phyloP scores from a whole-genome alignment of 2,888 invertebrate genomes.

The Bedellia somnulentella region DNA sequence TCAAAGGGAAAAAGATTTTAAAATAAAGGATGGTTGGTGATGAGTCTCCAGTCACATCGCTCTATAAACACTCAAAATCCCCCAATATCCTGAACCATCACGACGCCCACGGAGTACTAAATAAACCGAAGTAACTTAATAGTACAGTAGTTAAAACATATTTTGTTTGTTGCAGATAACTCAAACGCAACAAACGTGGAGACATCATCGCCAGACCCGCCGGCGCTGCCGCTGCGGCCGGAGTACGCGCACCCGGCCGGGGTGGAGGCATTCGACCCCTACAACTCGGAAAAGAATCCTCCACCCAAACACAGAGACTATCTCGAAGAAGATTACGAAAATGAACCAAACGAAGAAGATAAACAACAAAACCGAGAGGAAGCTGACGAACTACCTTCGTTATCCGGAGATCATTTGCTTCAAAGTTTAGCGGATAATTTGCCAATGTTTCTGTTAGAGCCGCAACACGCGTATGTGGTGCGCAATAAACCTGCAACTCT shows the following conservation, averaged over 20 bases:
- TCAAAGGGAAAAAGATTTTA: no score
- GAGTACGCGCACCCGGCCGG: slow-evolving; percentile 53
- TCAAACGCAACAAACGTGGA: slow-evolving; percentile 36
- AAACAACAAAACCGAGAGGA: slow-evolving; percentile 50
- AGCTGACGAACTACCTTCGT: slow-evolving; percentile 47
- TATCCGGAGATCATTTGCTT: slow-evolving; percentile 45
- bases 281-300: slow-evolving; percentile 44
- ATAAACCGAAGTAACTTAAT: no score
- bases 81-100: no score
- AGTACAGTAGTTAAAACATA: no score
- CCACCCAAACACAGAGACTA: slow-evolving; percentile 40
- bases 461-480: slow-evolving; percentile 86
- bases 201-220: slow-evolving; percentile 28
- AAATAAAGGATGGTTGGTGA: no score
- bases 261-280: slow-evolving; percentile 49
- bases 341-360: slow-evolving; percentile 44
- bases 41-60: no score
- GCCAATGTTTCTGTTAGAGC: slow-evolving; percentile 86
- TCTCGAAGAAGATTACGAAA: slow-evolving; percentile 52
- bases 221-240: slow-evolving; percentile 39
- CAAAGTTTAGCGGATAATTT: slow-evolving; percentile 68
- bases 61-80: no score
- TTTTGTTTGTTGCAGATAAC: slow-evolving; percentile 33
- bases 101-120: no score
- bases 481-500: slow-evolving; percentile 88